These are phyloP conservation scores for Scomber scombrus DNA, from an alignment of 2,113 vertebrate genomes.

Conservation along the genomic window DNA sequence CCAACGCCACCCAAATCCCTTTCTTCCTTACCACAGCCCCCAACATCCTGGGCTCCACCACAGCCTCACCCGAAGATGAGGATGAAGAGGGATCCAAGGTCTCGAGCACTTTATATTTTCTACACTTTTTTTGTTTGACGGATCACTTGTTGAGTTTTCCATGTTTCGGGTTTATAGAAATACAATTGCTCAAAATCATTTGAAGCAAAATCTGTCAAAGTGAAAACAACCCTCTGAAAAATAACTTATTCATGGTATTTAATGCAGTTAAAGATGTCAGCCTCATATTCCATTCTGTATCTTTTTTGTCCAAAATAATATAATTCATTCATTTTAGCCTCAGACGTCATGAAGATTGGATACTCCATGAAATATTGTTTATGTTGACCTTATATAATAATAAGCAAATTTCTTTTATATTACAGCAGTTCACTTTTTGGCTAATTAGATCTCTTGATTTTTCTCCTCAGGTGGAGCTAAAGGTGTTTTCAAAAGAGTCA, in stretches of 20 bases:
- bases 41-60: slow-evolving; percentile 72
- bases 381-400: background rate
- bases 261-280: background rate
- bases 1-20: slow-evolving; percentile 81
- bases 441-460: background rate
- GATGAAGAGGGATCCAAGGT: slow-evolving; percentile 84
- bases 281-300: background rate
- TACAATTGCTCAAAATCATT: background rate
- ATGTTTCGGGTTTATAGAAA: background rate
- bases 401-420: background rate
- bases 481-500: slow-evolving; percentile 89
- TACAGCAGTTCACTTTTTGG: background rate
- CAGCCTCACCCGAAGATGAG: slow-evolving; percentile 53
- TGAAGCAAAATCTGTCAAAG: background rate
- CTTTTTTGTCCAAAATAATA: background rate
- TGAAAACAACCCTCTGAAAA: background rate
- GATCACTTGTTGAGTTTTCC: background rate
- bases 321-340: background rate
- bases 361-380: background rate
- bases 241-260: no score
- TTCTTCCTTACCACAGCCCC: slow-evolving; percentile 75
- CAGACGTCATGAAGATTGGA: background rate
- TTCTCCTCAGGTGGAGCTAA: slow-evolving; percentile 83
- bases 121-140: background rate
- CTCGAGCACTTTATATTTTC: background rate